A percentile compares a stretch with the other conserved stretches of the same genome.
Evolutionary conservation across 2,113 vertebrate genomes (phyloP).

Genomic region (Mesocricetus auratus): DNA sequence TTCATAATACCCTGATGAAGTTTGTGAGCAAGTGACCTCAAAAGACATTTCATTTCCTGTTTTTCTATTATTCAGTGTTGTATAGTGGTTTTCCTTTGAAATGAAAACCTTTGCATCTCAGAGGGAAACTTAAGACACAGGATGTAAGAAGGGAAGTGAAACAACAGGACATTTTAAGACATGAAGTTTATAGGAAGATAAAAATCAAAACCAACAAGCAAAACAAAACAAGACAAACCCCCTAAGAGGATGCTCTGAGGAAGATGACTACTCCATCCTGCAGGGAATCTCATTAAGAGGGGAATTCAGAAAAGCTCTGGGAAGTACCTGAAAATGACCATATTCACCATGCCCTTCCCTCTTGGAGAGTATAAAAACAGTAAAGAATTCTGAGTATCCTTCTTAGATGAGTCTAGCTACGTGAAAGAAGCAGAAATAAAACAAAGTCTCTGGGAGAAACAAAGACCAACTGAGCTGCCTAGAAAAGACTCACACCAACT

Average conservation of each 20-base stretch:
- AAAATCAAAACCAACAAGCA: not conserved
- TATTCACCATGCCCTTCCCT: not conserved
- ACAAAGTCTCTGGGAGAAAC: not conserved
- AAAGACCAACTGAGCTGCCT: not conserved
- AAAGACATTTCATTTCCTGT: constrained; percentile 30
- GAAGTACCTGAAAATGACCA: not conserved
- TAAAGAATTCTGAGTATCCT: not conserved
- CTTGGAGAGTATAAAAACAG: not conserved
- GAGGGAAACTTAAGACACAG: not conserved
- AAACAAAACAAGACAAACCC: not conserved
- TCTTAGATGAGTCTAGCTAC: not conserved
- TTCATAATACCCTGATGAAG: constrained; percentile 28
- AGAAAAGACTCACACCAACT: not conserved
- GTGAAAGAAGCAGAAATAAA: not conserved
- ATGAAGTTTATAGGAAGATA: not conserved
- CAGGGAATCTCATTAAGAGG: not conserved
- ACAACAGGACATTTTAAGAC: not conserved
- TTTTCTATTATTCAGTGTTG: not conserved
- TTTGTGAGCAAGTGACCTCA: not conserved
- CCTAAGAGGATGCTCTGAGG: not conserved
- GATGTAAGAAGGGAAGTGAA: not conserved
- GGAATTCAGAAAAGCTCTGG: not conserved
- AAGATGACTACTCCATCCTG: not conserved
- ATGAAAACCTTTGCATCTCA: not conserved
- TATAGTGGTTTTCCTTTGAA: not conserved